Base-by-base conservation (phyloP, 1,140 invertebrate genomes). In the Ruditapes philippinarum region DNA sequence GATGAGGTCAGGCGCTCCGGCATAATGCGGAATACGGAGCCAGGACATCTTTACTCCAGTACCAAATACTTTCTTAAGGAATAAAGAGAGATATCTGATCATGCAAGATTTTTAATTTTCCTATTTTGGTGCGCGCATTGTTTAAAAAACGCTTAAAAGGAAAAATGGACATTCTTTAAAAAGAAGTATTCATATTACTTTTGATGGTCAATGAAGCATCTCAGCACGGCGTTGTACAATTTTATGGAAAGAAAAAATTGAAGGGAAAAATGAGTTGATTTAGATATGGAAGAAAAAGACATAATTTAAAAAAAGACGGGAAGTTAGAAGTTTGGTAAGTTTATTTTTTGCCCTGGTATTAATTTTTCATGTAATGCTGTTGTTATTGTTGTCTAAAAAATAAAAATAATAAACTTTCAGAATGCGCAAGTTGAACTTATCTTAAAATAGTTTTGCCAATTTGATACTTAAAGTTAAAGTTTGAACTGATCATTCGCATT, bases 31-130 rank as follows among this genome's bases (percentile, higher is more conserved):
- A 78, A 49, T 57, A 78, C 45, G 33, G 74, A 78, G 45, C 74
- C 74, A 38, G 74, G 74, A 78, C 33, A 49, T 11, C 45, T 49
- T 25, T 17, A 36, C n/a, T 49, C 54, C 45, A 51, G n/a, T 36
- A 54, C 14, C 45, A 49, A 78, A 78, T 49, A 78, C 74, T 78
- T 78, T 78, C 74, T 78, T 78, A 78, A 40, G 74, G 74, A 74
- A 70, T 78, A 78, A 49, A 54, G 74, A 78, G 31, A 49, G 74
- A 7, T 54, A 78, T 17, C 42, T 78, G 74, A 54, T 78, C 51
- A 40, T 57, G 45, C 33, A 54, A 36, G 25, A 54, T 51, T 42
- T 78, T 51, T 78, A 28, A 51, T 51, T 19, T 33, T 51, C 38
- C 14, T 28, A 31, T 76, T 19, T 28, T 51, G 54, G 74, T 51